phyloP scores from a whole-genome alignment of 2,113 vertebrate species.

The Sterrhoptilus dennistouni region DNA sequence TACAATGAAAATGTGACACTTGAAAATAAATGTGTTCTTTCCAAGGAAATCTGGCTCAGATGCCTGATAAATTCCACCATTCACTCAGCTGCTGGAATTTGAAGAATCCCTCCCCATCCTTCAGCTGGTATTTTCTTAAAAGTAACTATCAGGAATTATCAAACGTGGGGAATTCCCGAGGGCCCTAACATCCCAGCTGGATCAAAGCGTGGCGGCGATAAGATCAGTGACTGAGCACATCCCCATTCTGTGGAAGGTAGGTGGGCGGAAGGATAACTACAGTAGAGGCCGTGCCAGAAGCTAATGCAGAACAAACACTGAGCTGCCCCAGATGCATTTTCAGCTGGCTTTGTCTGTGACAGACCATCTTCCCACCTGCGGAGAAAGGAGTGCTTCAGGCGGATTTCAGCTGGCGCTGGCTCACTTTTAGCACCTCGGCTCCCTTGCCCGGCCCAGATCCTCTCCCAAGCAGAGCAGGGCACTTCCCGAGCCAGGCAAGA shows the following conservation, averaged over 20 bases:
- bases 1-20: slow-evolving; percentile 55
- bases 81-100: slow-evolving; percentile 51
- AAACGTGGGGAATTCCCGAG: slow-evolving; percentile 55
- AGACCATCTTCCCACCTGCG: not conserved
- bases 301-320: slow-evolving; percentile 23
- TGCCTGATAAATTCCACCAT: slow-evolving; percentile 17
- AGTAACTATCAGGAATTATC: slow-evolving; percentile 57
- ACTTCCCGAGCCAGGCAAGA: not conserved
- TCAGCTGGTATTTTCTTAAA: slow-evolving; percentile 68
- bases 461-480: not conserved
- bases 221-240: slow-evolving; percentile 62
- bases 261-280: slow-evolving; percentile 55
- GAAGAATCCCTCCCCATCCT: slow-evolving; percentile 58
- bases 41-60: slow-evolving; percentile 37
- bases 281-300: slow-evolving; percentile 14
- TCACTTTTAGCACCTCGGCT: not conserved
- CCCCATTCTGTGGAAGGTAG: slow-evolving; percentile 51
- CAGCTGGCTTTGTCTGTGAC: slow-evolving; percentile 23
- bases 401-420: not conserved
- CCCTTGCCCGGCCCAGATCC: not conserved
- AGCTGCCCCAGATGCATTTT: slow-evolving; percentile 24
- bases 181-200: slow-evolving; percentile 41
- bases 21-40: slow-evolving; percentile 58
- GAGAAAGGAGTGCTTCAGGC: not conserved
- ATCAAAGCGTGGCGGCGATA: slow-evolving; percentile 43